Evolutionary conservation across 1,140 invertebrate species (phyloP).

Genomic region (Diorhabda elongata): DNA sequence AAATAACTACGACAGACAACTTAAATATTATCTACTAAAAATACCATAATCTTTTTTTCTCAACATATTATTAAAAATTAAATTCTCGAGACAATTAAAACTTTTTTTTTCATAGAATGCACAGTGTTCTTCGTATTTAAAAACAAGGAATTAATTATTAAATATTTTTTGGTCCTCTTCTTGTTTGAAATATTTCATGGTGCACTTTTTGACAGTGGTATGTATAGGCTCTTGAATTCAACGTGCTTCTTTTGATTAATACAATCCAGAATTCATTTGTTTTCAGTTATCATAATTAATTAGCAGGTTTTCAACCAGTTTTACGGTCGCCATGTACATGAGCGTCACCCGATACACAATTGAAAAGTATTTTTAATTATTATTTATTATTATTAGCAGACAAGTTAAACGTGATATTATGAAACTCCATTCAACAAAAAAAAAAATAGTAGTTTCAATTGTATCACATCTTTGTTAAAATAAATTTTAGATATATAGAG

Average conservation of each 20-base stretch:
- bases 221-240: slow-evolving; percentile 25
- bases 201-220: slow-evolving; percentile 41
- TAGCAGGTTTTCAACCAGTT: slow-evolving; percentile 33
- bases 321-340: background rate
- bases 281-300: slow-evolving; percentile 44
- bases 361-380: too few species aligned
- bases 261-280: slow-evolving; percentile 39
- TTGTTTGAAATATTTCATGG: slow-evolving; percentile 1
- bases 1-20: too few species aligned
- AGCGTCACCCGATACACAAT: background rate
- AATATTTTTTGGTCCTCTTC: background rate
- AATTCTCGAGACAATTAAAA: too few species aligned
- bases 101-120: background rate
- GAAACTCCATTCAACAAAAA: too few species aligned
- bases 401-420: too few species aligned
- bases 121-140: background rate
- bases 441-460: too few species aligned
- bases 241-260: slow-evolving; percentile 44
- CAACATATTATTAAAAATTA: too few species aligned
- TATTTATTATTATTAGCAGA: too few species aligned
- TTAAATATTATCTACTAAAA: too few species aligned
- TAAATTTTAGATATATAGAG: too few species aligned
- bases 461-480: too few species aligned
- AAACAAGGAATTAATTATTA: background rate
- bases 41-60: too few species aligned